Evolutionary conservation across 2,797 vertebrate genomes (phyloP).

Genomic region (Acridotheres tristis): DNA sequence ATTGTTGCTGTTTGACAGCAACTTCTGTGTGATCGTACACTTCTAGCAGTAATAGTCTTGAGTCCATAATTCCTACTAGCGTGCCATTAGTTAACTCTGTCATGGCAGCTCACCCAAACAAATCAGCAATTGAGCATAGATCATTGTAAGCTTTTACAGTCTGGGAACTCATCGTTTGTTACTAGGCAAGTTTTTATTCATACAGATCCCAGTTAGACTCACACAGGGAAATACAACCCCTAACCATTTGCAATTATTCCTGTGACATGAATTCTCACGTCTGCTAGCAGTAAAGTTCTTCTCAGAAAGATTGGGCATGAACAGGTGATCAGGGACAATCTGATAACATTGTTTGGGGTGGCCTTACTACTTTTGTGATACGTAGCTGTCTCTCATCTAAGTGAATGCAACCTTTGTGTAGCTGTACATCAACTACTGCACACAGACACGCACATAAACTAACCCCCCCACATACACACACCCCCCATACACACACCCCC

Average conservation of each 20-base stretch:
- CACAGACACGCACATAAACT: not conserved
- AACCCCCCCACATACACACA: not conserved
- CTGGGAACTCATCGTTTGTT: not conserved
- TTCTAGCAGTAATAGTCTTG: not conserved
- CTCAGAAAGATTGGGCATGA: not conserved
- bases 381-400: not conserved
- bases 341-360: not conserved
- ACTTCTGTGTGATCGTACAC: not conserved
- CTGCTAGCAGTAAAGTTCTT: not conserved
- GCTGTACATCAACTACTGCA: not conserved
- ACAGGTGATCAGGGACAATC: not conserved
- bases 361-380: not conserved
- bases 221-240: not conserved
- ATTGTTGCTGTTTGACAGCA: conserved; percentile 39
- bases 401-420: not conserved
- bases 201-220: not conserved
- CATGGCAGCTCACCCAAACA: not conserved
- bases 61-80: not conserved
- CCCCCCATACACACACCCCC: fast-evolving
- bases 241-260: not conserved
- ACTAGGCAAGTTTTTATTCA: not conserved
- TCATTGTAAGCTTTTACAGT: not conserved
- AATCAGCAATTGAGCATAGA: not conserved
- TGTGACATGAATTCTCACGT: not conserved
- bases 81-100: not conserved